Base-by-base conservation (phyloP, 2,888 invertebrate species). In the Strigamia maritima region DNA sequence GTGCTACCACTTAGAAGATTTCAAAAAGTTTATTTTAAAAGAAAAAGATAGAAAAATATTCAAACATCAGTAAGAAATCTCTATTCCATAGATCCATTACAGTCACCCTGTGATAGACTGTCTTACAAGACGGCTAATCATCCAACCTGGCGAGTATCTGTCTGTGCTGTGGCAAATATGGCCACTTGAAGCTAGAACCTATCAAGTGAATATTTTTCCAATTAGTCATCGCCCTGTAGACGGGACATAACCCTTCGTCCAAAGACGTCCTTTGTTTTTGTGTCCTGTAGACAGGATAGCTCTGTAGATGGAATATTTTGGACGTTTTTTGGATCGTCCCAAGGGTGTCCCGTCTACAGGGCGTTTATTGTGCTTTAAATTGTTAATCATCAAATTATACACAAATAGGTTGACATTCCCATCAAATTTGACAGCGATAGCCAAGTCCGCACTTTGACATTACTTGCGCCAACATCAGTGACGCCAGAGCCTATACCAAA, bases 101-200 rank as follows among this genome's bases (percentile, higher is more conserved):
- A 77, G 44, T 44, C 77, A 77, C 22, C 77, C 77, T 1, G 40
- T 77, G 22, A 28, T 77, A 12, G 77, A 77, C 49, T 77, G 77
- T 77, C 44, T 77, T 14, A 77, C 77, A 77, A 77, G 77, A 77
- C 22, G 40, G 10, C 28, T 77, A 8, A 38, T 40, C 35, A 44
- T 77, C 38, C 77, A 77, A 77, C 77, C 77, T 26, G 77, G 44
- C 10, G 77, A 77, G 44, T 28, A 28, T 14, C 19, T 77, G 10
- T 28, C 49, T 1, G 40, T 44, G 8, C 24, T 77, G 19, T 77
- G 77, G 77, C 38, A 77, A 44, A 24, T 77, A 22, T 77, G 77
- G 77, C 77, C 77, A 4, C 44, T 77, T 8, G 77, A 77, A 77
- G 16, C 49, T 1, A 4, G 22, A 26, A 40, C 77, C 6, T 77